Evolutionary conservation across 2,888 invertebrate genomes (phyloP), one percentile per base, ranked within the genome.

Genomic region (Ophonus ardosiacus): DNA sequence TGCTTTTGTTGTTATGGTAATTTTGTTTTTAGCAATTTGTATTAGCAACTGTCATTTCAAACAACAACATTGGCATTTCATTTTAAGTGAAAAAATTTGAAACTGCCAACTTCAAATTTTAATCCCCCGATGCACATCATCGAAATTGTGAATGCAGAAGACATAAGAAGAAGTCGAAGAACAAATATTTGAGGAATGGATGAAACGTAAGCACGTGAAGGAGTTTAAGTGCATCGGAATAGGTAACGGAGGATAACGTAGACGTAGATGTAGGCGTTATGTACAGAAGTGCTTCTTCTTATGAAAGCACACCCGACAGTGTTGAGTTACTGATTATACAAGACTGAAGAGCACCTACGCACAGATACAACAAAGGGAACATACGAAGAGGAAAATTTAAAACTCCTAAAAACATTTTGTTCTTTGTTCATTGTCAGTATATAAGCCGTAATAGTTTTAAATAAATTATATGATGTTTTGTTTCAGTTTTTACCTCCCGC

Each of bases 201-300:
- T 71, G 71, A 71, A 71, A 71, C 38, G 40, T 71, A 71, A 71
- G 71, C 43, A 71, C 17, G 71, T 71, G 71, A 65, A 65, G 38
- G 15, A 65, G 31, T 65, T 65, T 65, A 65, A 71, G 43, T 71
- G 71, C 43, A 71, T 43, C 43, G 71, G 71, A 8, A 24, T 38
- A 38, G 40, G 71, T 71, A 71, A 71, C 18, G 71, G n/a, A 68
- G 40, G 40, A 38, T n/a, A 8, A 43, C 17, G 71, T 31, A 31
- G 17, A 43, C 17, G 71, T 31, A 31, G 5, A 17, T 15, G 71
- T 71, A 71, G 71, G 43, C 71, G 43, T 68, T 68, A 68, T 40
- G 17, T 31, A 63, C 43, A 65, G 24, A 65, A 21, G 68, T 31
- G 68, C 68, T 68, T 38, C 71, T 71, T 17, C 43, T 17, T 71